These are phyloP conservation scores for Panzeria rudis DNA, from an alignment of 2,888 invertebrate species.

Conservation along the genomic window DNA sequence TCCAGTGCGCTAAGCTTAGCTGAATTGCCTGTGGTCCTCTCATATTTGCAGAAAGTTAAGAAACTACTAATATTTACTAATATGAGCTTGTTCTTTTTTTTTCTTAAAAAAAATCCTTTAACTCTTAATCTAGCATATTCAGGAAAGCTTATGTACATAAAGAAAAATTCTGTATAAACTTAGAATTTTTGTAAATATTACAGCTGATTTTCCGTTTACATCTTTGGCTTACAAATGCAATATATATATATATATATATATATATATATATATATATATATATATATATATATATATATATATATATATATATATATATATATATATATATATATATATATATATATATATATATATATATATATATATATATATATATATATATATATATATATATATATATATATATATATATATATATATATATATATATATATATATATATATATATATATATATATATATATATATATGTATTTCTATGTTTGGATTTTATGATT, in stretches of 20 bases:
- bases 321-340: too few relatives aligned
- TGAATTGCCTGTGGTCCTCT: conserved; percentile 57
- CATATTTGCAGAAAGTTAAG: conserved; percentile 60
- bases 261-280: too few relatives aligned
- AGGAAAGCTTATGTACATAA: conserved; percentile 16
- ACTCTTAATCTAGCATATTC: conserved; percentile 23
- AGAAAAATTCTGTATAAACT: background rate
- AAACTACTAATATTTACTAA: conserved; percentile 67
- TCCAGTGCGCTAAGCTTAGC: background rate
- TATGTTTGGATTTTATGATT: conserved; percentile 39
- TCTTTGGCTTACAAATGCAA: conserved; percentile 18
- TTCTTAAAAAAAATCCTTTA: conserved; percentile 7
- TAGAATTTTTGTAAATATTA: conserved; percentile 48
- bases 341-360: too few relatives aligned
- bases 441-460: too few relatives aligned
- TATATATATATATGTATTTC: too few relatives aligned
- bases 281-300: too few relatives aligned
- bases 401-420: too few relatives aligned
- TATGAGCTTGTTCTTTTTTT: conserved; percentile 10
- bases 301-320: too few relatives aligned
- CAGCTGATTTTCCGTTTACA: conserved; percentile 58
- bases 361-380: too few relatives aligned
- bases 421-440: too few relatives aligned
- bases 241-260: too few relatives aligned
- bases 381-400: too few relatives aligned